Evolutionary conservation across 2,113 vertebrate species (phyloP).

Genomic region (Centropus unirufus): DNA sequence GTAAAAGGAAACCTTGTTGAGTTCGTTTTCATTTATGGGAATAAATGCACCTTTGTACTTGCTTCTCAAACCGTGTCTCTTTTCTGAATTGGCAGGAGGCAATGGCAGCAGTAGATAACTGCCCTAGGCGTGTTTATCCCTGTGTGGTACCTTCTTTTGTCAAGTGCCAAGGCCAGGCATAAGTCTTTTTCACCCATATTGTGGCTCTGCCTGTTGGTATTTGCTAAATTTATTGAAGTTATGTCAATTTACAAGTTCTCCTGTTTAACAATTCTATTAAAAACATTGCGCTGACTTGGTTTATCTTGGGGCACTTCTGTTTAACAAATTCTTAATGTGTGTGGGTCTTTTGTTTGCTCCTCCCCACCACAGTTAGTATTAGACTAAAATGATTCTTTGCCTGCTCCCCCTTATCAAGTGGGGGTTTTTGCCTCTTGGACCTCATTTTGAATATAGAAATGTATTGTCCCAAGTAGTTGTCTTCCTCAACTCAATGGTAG

Average conservation of each 20-base stretch:
- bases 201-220: neutral
- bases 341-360: neutral
- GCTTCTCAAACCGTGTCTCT: neutral
- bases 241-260: neutral
- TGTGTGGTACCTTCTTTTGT: neutral
- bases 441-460: neutral
- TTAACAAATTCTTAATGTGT: neutral
- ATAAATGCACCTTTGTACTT: neutral
- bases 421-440: neutral
- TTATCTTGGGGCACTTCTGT: neutral
- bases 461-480: neutral
- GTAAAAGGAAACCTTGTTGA: neutral
- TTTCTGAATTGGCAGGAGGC: neutral
- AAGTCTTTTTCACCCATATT: neutral
- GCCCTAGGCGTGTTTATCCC: neutral
- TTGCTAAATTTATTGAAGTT: neutral
- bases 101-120: neutral
- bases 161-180: neutral
- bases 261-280: neutral
- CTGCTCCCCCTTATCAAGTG: neutral
- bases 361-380: neutral
- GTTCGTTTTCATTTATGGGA: neutral
- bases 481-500: neutral
- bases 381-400: neutral
- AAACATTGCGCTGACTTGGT: neutral